Conservation (phyloP, 2,113 vertebrate genomes). For the Pollimyrus isidori region DNA sequence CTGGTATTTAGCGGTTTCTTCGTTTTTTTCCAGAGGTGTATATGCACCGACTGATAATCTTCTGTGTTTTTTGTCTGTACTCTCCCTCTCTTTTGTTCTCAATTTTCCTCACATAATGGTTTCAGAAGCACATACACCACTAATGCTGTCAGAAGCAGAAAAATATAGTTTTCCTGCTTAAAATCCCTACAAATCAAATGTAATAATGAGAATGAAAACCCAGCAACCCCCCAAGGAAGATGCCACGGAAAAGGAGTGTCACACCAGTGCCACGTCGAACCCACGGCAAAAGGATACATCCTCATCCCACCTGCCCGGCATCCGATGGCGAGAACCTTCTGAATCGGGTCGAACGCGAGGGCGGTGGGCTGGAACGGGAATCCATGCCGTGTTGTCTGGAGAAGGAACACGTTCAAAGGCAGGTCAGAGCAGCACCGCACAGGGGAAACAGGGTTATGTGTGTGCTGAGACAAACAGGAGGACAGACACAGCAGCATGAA, state of each 20-base stretch:
- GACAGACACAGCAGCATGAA: background rate
- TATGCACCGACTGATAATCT: background rate
- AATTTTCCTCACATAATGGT: background rate
- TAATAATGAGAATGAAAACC: background rate
- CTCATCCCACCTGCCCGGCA: slow-evolving; percentile 85
- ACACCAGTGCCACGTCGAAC: background rate
- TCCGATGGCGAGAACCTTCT: slow-evolving; percentile 93
- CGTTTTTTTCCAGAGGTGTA: background rate
- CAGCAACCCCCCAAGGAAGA: background rate
- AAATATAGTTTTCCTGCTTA: background rate
- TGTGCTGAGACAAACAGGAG: background rate
- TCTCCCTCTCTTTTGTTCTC: background rate
- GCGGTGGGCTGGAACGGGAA: slow-evolving; percentile 91
- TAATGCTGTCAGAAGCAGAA: background rate
- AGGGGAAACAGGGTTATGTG: background rate
- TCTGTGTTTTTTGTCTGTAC: background rate
- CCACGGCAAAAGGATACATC: slow-evolving; percentile 85
- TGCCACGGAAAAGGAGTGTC: background rate
- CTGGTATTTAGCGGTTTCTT: too few species aligned
- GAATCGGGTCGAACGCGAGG: slow-evolving; percentile 92
- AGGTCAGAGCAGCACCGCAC: background rate
- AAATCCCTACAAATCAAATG: background rate
- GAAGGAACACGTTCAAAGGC: slow-evolving; percentile 38
- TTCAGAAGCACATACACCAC: background rate
- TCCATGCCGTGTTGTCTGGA: slow-evolving; percentile 93